These are phyloP conservation scores for Trididemnum miniatum DNA, from an alignment of 23 tunicate genomes.

Conservation along the genomic window DNA sequence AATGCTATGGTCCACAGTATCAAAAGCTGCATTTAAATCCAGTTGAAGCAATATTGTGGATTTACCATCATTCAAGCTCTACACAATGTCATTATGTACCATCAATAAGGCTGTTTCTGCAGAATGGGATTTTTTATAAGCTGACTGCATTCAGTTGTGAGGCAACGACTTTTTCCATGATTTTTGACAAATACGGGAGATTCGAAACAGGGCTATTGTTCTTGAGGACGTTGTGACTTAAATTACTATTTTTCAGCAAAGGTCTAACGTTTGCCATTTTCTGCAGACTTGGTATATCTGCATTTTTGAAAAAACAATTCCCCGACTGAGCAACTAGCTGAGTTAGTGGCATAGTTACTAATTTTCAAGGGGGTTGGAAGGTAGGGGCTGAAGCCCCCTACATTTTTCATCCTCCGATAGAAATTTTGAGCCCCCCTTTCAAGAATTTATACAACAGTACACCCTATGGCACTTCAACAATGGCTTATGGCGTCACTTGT, in stretches of 20 bases:
- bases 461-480: too few relatives aligned
- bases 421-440: too few relatives aligned
- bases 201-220: not conserved
- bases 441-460: too few relatives aligned
- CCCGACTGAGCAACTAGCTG: not conserved
- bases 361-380: not conserved
- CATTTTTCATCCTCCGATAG: not conserved
- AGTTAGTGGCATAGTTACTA: not conserved
- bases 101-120: too few relatives aligned
- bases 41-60: too few relatives aligned
- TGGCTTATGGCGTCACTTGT: too few relatives aligned
- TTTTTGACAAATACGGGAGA: not conserved
- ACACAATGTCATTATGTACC: too few relatives aligned
- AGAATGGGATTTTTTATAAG: not conserved
- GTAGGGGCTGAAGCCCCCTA: not conserved
- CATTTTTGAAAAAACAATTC: not conserved
- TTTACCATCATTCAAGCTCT: too few relatives aligned
- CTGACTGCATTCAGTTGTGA: not conserved
- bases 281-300: not conserved
- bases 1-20: too few relatives aligned
- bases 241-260: not conserved
- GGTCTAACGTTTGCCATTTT: not conserved
- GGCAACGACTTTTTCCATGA: not conserved
- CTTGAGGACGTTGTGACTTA: not conserved
- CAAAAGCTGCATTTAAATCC: too few relatives aligned